Evolutionary conservation across 2,888 invertebrate genomes (phyloP).

Genomic region (Amphipoea lucens): DNA sequence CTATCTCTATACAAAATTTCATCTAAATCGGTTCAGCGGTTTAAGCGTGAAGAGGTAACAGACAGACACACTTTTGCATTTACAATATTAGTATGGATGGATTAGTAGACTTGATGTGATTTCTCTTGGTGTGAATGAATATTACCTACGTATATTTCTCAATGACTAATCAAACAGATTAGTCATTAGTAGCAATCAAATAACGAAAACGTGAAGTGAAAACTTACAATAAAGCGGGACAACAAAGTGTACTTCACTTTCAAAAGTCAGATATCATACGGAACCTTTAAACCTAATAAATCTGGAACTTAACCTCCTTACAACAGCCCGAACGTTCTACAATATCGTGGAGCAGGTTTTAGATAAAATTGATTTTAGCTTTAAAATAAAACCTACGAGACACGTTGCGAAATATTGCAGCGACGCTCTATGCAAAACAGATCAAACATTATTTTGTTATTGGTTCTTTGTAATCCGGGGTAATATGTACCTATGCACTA

Average conservation of each 20-base stretch:
- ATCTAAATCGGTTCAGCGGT: too few relatives aligned
- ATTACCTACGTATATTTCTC: not conserved
- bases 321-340: constrained; percentile 40
- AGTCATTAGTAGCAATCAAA: not conserved
- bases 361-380: constrained; percentile 65
- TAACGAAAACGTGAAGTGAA: not conserved
- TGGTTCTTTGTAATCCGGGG: not conserved
- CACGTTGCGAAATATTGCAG: constrained; percentile 35
- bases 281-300: constrained; percentile 39
- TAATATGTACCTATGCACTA: not conserved
- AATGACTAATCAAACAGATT: not conserved
- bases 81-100: too few relatives aligned
- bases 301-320: constrained; percentile 15
- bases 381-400: constrained; percentile 51
- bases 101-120: not conserved
- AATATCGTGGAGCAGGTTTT: constrained; percentile 56
- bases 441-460: constrained; percentile 18
- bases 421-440: constrained; percentile 28
- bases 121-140: not conserved
- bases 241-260: not conserved
- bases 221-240: not conserved
- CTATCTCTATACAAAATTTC: too few relatives aligned
- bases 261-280: constrained; percentile 17
- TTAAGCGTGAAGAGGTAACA: too few relatives aligned
- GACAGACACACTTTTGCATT: too few relatives aligned